phyloP scores from a whole-genome alignment of 2,113 vertebrate species.

The Rhegmatorhina hoffmannsi region DNA sequence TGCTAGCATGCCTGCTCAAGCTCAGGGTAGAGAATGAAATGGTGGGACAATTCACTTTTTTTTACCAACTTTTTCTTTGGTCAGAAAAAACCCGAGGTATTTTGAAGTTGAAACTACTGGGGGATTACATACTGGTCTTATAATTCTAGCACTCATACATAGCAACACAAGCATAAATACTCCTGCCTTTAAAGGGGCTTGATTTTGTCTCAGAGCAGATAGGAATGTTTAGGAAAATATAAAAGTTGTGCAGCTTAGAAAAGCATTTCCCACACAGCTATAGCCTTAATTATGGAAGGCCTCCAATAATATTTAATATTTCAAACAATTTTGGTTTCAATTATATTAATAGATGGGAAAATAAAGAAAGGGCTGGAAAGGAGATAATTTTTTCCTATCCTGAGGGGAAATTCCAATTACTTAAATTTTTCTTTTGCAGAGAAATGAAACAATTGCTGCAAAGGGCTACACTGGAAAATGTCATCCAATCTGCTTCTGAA shows the following conservation, averaged over 20 bases:
- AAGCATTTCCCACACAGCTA: not conserved
- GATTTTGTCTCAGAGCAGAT: not conserved
- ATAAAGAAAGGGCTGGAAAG: not conserved
- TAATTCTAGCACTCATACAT: not conserved
- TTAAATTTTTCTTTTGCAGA: conserved; percentile 42
- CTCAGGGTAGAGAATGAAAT: not conserved
- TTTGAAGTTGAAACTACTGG: not conserved
- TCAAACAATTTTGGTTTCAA: conserved; percentile 45
- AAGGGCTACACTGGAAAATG: conserved; percentile 16
- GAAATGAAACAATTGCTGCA: conserved; percentile 54
- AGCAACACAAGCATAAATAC: not conserved
- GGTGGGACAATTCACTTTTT: not conserved
- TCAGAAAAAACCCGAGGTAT: not conserved
- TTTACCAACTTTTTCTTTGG: not conserved
- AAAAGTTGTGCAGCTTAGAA: not conserved
- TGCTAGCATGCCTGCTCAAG: not conserved
- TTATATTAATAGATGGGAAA: conserved; percentile 45
- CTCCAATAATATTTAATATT: conserved; percentile 32
- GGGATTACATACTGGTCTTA: not conserved
- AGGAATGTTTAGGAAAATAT: conserved; percentile 6
- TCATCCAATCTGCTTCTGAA: conserved; percentile 14
- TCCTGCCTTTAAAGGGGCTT: not conserved
- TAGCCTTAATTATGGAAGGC: not conserved
- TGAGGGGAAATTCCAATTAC: conserved; percentile 43
- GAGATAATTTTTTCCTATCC: conserved; percentile 45